Conservation (phyloP, 2,888 invertebrate genomes). For the Trissoscelio sp. region DNA sequence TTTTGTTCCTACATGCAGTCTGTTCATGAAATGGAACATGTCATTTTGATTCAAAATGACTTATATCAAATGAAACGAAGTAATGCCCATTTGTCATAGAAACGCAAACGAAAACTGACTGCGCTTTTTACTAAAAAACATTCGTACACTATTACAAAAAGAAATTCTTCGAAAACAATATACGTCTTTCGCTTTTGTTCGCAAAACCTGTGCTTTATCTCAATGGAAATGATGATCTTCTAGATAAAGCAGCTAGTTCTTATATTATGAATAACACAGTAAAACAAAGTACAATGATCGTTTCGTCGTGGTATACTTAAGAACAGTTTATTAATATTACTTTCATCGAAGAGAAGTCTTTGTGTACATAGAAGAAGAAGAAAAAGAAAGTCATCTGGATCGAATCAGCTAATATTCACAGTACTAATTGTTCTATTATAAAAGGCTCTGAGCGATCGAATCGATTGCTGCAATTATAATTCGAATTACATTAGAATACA, state of each 20-base stretch:
- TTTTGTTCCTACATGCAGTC: conserved; percentile 33
- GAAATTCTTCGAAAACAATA: conserved; percentile 1
- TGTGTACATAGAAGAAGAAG: conserved; percentile 51
- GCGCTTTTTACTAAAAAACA: conserved; percentile 7
- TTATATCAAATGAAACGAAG: conserved; percentile 21
- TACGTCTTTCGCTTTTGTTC: not conserved
- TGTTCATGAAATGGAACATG: conserved; percentile 15
- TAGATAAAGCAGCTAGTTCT: no score
- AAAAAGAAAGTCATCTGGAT: conserved; percentile 37
- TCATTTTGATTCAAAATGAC: conserved; percentile 63
- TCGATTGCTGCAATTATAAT: not conserved
- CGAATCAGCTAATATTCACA: conserved; percentile 51
- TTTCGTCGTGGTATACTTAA: conserved; percentile 43
- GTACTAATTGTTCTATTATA: conserved; percentile 39
- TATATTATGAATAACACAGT: no score
- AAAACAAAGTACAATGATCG: conserved; percentile 37
- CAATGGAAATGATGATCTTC: no score
- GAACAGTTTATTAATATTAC: conserved; percentile 54
- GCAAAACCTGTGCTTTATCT: conserved; percentile 2
- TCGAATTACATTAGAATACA: conserved; percentile 18
- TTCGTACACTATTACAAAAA: conserved; percentile 23
- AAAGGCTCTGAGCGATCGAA: conserved; percentile 7
- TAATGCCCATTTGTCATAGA: conserved; percentile 39
- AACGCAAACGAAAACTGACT: not conserved
- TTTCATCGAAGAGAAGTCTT: conserved; percentile 68